Evolutionary conservation across 1,140 invertebrate species (phyloP), one percentile per base, ranked within the genome.

Genomic region (Adoxophyes honmai): DNA sequence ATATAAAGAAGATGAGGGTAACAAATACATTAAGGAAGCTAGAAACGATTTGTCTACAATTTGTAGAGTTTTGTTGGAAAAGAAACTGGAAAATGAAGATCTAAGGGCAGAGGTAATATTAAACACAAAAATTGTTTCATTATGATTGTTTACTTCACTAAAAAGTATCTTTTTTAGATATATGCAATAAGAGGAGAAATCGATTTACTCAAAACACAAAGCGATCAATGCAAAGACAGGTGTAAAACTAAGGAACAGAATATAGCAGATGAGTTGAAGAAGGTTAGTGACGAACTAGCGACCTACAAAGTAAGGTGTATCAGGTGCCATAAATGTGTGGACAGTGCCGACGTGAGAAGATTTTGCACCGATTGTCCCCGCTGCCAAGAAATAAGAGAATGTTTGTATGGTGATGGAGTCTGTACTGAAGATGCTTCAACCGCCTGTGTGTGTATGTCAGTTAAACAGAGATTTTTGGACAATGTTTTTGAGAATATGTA

Each of bases 401-500:
- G 83, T 61, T 53, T 70, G 0, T 54, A 64, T 10, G 57, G 66
- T 59, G 70, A 64, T 1, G 73, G 73, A 38, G 66, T 75, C 15
- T 88, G 83, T 42, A 58, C 4, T 15, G 48, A 37, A 1, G 78
- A 81, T 52, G 59, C 66, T 14, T 38, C 61, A 0, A 62, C 71
- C 59, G 80, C 82, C 53, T 88, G 83, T 51, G 75, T 86, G 1
- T 88, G 83, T 42, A 78, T 73, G 67, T 67, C 57, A 6, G 72
- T 84, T 0, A 88, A 88, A 52, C 61, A 78, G 13, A 84, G 80
- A 44, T 85, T 88, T 56, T 48, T 86, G 36, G 74, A 82, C 52
- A 88, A 88, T 60, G 76, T 88, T 0, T 85, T 88, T 54, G 83
- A 88, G 44, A 86, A 86, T 55, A 86, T 88, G 83, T 85, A 81